Base-by-base conservation (phyloP, 2,888 invertebrate genomes). In the Rotaria socialis region DNA sequence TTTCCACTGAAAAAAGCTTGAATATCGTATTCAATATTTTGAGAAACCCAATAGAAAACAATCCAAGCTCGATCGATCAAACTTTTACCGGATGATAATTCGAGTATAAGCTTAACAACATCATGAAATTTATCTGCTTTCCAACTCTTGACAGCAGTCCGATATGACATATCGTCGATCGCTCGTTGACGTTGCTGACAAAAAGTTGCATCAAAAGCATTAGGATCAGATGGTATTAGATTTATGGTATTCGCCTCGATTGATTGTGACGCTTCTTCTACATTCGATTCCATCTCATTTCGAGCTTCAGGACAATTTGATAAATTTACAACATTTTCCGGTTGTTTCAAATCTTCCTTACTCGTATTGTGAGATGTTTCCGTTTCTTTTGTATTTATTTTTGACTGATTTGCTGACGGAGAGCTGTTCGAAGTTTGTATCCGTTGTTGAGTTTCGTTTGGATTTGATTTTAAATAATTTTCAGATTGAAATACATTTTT, bases 21-120 rank as follows among this genome's bases (percentile, higher is more conserved):
- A 22, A 35, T 24, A 75, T 85, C 74, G 52, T 85, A 85, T 7
- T 24, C 43, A 55, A 85, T 85, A 74, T 85, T 85, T 50, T 75
- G 52, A n/a, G 85, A 74, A 41, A 85, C 27, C 85, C 85, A 85
- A 50, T 67, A 74, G 55, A 85, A 85, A 35, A 85, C 50, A 52
- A 85, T 85, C 85, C 85, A 85, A 52, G 50, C 52, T n/a, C 67
- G 60, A 67, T 85, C 85, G 24, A 85, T 50, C 24, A 47, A 14
- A 67, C 27, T 85, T 14, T n/a, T 60, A 8, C 60, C 85, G 14
- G 67, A 10, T 60, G 58, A 60, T 27, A 60, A 60, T 11, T 60
- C n/a, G 11, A 24, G n/a, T 2, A 60, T 60, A 14, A 60, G 27
- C n/a, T 60, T 60, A 14, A n/a, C 27, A 27, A 60, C 58, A n/a